Evolutionary conservation across 2,797 vertebrate genomes (phyloP).

Genomic region (Acrossocheilus wenchowensis): DNA sequence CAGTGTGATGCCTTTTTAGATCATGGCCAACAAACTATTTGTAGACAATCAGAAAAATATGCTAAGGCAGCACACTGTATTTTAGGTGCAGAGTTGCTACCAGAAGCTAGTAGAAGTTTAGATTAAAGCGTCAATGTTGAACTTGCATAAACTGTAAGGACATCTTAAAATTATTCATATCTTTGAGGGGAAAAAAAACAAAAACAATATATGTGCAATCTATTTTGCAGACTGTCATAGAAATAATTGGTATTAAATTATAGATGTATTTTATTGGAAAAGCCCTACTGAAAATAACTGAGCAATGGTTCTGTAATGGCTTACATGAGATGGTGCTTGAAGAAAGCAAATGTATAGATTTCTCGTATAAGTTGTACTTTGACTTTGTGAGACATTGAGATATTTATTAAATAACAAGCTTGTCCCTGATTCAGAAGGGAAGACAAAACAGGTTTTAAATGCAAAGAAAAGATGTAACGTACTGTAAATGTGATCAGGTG

Average conservation of each 20-base stretch:
- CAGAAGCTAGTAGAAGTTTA: neutral
- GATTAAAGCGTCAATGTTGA: neutral
- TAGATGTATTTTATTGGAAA: neutral
- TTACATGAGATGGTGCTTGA: neutral
- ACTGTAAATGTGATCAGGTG: conserved; percentile 65
- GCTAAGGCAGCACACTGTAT: neutral
- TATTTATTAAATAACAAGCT: conserved; percentile 20
- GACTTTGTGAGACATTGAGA: conserved; percentile 3
- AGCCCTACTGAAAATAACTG: neutral
- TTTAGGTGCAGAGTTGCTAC: neutral
- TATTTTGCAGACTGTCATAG: neutral
- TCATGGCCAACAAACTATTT: conserved; percentile 48
- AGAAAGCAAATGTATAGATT: conserved; percentile 11
- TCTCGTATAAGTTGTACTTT: neutral
- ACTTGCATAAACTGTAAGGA: neutral
- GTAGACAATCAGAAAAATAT: conserved; percentile 72
- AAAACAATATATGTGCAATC: neutral
- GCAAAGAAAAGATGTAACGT: conserved; percentile 10
- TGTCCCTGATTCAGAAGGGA: neutral
- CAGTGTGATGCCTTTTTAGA: conserved; percentile 13
- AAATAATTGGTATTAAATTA: neutral
- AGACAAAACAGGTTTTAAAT: conserved; percentile 4
- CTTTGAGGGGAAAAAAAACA: neutral
- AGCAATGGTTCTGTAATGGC: neutral
- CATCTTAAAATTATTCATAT: neutral